Conservation (phyloP, 2,113 vertebrate genomes). For the Cyphomyrus plagiostoma region DNA sequence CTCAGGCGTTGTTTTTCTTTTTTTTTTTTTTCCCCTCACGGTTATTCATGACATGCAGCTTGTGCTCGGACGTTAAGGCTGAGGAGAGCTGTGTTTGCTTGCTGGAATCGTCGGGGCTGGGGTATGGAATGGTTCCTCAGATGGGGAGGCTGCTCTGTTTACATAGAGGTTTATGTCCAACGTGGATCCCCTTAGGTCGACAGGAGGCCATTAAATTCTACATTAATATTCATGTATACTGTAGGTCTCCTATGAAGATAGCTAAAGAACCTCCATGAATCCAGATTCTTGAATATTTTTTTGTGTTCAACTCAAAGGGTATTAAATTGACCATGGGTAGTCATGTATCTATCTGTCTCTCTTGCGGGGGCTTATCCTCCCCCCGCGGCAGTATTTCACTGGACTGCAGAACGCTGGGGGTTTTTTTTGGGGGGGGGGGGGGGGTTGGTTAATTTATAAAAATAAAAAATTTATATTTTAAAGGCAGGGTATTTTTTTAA, state of each 20-base stretch:
- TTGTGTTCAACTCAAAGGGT: background rate
- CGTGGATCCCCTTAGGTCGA: slow-evolving; percentile 16
- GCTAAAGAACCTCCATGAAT: background rate
- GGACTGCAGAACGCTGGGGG: background rate
- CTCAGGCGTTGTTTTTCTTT: background rate
- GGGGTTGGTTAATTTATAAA: background rate
- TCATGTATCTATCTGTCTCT: background rate
- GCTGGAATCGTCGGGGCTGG: background rate
- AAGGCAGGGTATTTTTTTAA: background rate
- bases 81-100: background rate
- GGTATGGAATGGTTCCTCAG: background rate
- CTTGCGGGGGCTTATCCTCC: background rate
- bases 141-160: background rate
- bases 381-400: background rate
- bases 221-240: slow-evolving; percentile 23
- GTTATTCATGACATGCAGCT: background rate
- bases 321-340: background rate
- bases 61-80: background rate
- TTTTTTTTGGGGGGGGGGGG: background rate
- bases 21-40: background rate
- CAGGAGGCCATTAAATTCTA: slow-evolving; percentile 36
- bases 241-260: background rate
- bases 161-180: background rate
- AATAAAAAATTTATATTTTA: background rate
- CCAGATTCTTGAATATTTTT: background rate